These are phyloP conservation scores for Conops quadrifasciatus DNA, from an alignment of 2,888 invertebrate genomes.

Conservation along the genomic window DNA sequence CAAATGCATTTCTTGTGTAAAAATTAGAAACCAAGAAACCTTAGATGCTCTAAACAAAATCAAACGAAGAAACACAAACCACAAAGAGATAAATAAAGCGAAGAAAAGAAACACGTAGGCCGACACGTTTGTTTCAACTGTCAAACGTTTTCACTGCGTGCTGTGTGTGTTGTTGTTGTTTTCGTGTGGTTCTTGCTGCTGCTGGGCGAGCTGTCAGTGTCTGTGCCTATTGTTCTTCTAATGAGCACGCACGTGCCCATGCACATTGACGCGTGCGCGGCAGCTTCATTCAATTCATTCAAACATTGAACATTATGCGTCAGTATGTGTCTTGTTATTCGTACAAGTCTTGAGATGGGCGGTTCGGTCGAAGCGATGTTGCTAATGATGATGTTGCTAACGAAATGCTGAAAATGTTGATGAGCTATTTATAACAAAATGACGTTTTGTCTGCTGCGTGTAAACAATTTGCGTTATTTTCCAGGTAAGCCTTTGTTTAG, in stretches of 20 bases:
- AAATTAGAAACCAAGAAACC: not conserved
- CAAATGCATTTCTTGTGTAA: slow-evolving; percentile 26
- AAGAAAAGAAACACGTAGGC: not conserved
- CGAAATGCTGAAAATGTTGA: not conserved
- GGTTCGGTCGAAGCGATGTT: not conserved
- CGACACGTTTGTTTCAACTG: not conserved
- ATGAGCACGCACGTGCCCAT: slow-evolving; percentile 19
- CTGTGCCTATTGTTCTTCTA: slow-evolving; percentile 18
- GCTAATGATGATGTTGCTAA: not conserved
- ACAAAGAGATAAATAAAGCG: not conserved
- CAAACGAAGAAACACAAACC: not conserved
- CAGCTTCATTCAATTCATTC: not conserved
- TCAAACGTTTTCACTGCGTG: not conserved
- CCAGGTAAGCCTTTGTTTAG: slow-evolving; percentile 22
- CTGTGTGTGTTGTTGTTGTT: not conserved
- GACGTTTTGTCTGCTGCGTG: slow-evolving; percentile 27
- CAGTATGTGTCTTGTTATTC: not conserved
- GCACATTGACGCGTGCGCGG: slow-evolving; percentile 18
- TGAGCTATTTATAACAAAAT: slow-evolving; percentile 25
- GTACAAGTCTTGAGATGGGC: not conserved
- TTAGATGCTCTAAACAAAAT: not conserved
- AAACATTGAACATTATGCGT: not conserved
- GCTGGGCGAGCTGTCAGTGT: slow-evolving; percentile 11
- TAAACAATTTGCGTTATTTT: slow-evolving; percentile 24
- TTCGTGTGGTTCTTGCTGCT: not conserved